A percentile compares a stretch with the other conserved stretches of the same genome.
phyloP scores from a whole-genome alignment of 2,888 invertebrate genomes.

The Gortyna flavago region DNA sequence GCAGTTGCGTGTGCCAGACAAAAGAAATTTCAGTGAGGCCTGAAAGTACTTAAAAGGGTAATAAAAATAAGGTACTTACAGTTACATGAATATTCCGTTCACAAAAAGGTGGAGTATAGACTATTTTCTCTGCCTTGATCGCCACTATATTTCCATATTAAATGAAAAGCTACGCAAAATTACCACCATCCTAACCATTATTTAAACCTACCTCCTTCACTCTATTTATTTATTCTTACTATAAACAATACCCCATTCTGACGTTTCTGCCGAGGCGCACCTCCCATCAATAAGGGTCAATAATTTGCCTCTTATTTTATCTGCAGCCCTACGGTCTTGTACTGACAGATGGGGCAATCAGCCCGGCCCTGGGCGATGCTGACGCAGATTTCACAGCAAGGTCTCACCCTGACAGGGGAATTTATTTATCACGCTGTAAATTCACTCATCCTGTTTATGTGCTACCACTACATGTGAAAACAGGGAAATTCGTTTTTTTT shows the following conservation, averaged over 20 bases:
- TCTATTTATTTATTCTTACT: constrained; percentile 44
- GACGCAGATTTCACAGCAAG: constrained; percentile 81
- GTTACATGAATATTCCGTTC: constrained; percentile 21
- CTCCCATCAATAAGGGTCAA: constrained; percentile 70
- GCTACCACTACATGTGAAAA: constrained; percentile 51
- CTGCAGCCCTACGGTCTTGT: constrained; percentile 77
- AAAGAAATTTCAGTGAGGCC: constrained; percentile 36
- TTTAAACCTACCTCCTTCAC: neutral
- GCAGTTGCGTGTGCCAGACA: constrained; percentile 42
- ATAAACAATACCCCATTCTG: constrained; percentile 56
- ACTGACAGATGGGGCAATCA: constrained; percentile 88
- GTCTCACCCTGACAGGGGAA: constrained; percentile 77
- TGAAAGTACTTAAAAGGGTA: constrained; percentile 28
- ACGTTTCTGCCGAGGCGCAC: constrained; percentile 60
- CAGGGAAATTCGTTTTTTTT: constrained; percentile 18
- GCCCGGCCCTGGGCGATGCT: constrained; percentile 81
- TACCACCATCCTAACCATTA: neutral
- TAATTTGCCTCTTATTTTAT: constrained; percentile 84
- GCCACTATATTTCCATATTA: no score
- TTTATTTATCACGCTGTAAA: constrained; percentile 87
- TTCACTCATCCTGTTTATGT: constrained; percentile 80
- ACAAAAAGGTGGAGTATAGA: neutral
- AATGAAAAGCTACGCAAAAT: neutral
- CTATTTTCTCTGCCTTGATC: neutral
- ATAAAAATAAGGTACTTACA: constrained; percentile 21